Conservation (phyloP, 2,888 invertebrate genomes). For the Anarsia innoxiella region DNA sequence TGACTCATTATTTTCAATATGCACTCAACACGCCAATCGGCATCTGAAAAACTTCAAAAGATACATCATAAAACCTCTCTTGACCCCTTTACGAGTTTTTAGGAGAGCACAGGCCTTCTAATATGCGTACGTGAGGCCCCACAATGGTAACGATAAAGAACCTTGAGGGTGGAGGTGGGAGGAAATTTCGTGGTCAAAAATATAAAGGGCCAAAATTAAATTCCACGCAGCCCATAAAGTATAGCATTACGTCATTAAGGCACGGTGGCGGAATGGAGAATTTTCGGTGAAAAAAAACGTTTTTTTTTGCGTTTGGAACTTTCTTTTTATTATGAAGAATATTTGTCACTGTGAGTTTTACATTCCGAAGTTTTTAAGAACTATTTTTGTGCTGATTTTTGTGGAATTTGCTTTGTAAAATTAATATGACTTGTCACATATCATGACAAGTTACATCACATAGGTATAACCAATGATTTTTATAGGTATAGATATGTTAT, state of each 20-base stretch:
- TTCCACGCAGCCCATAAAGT: conserved; percentile 60
- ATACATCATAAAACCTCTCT: conserved; percentile 37
- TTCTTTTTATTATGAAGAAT: conserved; percentile 8
- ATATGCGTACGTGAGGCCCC: conserved; percentile 57
- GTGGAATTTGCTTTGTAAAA: too few species aligned
- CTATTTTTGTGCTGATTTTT: background rate
- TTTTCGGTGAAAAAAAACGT: conserved; percentile 26
- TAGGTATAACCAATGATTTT: too few species aligned
- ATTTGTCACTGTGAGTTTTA: conserved; percentile 2
- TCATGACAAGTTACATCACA: too few species aligned
- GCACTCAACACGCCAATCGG: conserved; percentile 26
- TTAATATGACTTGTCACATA: too few species aligned
- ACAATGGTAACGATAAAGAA: conserved; percentile 48
- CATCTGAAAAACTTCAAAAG: conserved; percentile 34
- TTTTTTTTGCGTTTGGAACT: conserved; percentile 1
- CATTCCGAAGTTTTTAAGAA: background rate
- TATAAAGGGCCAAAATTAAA: conserved; percentile 66
- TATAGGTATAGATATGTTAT: too few species aligned
- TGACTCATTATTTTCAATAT: conserved; percentile 2
- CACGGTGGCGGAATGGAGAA: conserved; percentile 28
- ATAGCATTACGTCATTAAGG: conserved; percentile 68
- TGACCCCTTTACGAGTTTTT: conserved; percentile 58
- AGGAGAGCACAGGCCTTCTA: conserved; percentile 45
- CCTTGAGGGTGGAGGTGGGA: conserved; percentile 10
- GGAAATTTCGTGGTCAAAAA: conserved; percentile 50